Evolutionary conservation across 2,888 invertebrate genomes (phyloP).

Genomic region (Cephus runcator): DNA sequence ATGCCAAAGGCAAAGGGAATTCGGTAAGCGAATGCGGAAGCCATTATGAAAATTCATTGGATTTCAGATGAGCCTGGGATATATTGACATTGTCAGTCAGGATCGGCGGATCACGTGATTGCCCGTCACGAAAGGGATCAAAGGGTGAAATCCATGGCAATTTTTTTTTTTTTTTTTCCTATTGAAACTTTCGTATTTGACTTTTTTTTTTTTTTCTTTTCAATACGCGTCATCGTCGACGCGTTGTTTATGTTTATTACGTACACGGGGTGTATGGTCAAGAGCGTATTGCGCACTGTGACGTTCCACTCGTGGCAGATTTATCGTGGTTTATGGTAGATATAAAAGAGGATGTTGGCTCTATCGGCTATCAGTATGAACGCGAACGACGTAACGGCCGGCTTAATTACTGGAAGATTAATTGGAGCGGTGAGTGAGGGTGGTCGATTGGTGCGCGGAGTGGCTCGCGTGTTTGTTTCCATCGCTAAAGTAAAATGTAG

Average conservation of each 20-base stretch:
- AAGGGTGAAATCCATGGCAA: not conserved
- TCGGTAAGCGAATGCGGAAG: not conserved
- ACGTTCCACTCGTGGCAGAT: not conserved
- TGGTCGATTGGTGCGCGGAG: not conserved
- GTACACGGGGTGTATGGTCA: not conserved
- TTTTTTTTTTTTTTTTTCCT: not conserved
- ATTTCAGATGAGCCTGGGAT: not conserved
- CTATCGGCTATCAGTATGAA: not conserved
- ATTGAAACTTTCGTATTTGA: not conserved
- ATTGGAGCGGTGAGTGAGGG: not conserved
- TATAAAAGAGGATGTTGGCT: not conserved
- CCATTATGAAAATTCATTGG: not conserved
- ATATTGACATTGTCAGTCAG: not conserved
- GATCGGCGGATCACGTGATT: not conserved
- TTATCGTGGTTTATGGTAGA: not conserved
- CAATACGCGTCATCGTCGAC: not conserved
- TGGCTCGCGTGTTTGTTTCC: not conserved
- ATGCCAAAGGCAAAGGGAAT: not conserved
- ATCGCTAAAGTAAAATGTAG: not conserved
- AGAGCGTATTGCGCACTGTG: not conserved
- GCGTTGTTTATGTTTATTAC: not conserved
- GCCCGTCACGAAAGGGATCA: not conserved
- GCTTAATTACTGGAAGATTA: not conserved
- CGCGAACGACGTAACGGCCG: not conserved
- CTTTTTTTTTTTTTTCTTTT: not conserved